Evolutionary conservation across 2,888 invertebrate species (phyloP), one percentile per base, ranked within the genome.

Genomic region (Epinotia demarniana): DNA sequence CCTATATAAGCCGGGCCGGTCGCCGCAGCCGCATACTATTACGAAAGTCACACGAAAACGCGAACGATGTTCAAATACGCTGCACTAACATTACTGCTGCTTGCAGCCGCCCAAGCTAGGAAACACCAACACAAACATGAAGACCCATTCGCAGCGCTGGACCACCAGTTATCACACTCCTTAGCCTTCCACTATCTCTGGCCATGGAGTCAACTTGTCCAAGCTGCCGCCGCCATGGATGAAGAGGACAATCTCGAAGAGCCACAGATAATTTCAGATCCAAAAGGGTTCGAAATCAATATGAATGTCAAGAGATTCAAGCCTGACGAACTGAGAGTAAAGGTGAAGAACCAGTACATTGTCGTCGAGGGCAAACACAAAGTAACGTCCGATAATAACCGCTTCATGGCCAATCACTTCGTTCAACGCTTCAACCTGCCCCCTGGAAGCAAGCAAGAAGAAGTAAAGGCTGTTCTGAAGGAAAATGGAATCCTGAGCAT

Each of bases 151-250:
- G 82, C 88, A 0, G 84, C 87, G 2, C 80, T 93, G 70, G 93
- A 94, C 78, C 83, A 85, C 18, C 93, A 92, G 46, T 81, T 93
- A 57, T 87, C 90, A 5, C 91, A 93, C 82, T 85, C 89, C 55
- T 84, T 92, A 19, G 86, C 90, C 0, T 89, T 90, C 82, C 89
- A 91, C 81, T 89, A 91, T 79, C 84, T 93, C 62, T 92, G 92
- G 93, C 92, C 93, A 4, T 94, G 93, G 93, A 90, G 87, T 77
- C 90, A 92, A 77, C 86, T 93, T 43, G 85, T 93, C 70, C 85
- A 85, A 77, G 90, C 92, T 6, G 90, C 92, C 19, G 89, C 90
- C 1, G 86, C 89, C 9, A 76, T 91, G 49, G 89, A 90, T 73
- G 81, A 84, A 13, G 89, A 90, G 62, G 87, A 90, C 63, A 84